Base-by-base conservation (phyloP, 2,888 invertebrate genomes). In the Drosophila recens region DNA sequence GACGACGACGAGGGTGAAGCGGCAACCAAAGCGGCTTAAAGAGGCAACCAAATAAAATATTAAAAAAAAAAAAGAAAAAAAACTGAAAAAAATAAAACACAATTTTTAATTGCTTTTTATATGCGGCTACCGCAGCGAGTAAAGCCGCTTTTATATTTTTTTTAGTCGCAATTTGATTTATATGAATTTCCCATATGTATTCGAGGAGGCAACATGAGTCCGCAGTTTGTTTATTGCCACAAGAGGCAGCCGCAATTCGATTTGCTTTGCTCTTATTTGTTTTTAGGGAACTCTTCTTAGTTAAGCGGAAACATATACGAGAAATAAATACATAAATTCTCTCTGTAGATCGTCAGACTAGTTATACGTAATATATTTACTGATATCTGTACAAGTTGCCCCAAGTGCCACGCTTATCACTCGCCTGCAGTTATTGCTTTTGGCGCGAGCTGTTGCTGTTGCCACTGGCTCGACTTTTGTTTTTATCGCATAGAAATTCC, bases 71-170 rank as follows among this genome's bases (percentile, higher is more conserved):
- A 67, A 27, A 59, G 59, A 48, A 20, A 5, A 38, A 54, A 10
- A 27, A 54, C 54, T 20, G 45, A 62, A 48, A 51, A 66, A 73
- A 61, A 87, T 70, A 79, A 81, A 89, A 78, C 82, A 84, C 80
- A 80, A 71, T 74, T 89, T 84, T 86, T 86, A 89, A 86, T 87
- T 86, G 86, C 86, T 87, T 82, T 86, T 84, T 73, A 57, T 61
- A 62, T 79, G 58, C 62, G 52, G 64, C 67, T 68, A 64, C 62
- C 67, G 46, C 79, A 56, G 38, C 62, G 78, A 67, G 67, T 75
- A 88, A 82, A 56, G 80, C 84, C 58, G 82, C 78, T 79, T 72
- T 67, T 58, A 27, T 11, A 77, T 77, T 77, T 73, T 71, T 77
- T 56, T 9, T 20, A 51, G 38, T 10, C 23, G n/a, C 38, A 56